Evolutionary conservation across 2,113 vertebrate species (phyloP).

Genomic region (Nothoprocta pentlandii): DNA sequence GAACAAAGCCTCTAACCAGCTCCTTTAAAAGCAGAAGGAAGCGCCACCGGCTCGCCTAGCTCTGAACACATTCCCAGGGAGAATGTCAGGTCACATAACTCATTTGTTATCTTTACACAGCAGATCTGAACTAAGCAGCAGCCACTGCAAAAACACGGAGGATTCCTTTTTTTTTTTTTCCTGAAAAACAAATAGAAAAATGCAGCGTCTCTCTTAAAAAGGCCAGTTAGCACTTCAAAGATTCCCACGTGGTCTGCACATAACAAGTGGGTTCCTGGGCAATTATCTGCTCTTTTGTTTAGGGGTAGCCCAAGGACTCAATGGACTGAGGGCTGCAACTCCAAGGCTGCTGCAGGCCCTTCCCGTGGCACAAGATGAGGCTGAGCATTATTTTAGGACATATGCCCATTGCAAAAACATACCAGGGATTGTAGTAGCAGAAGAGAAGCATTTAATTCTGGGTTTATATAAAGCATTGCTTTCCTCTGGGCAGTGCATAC

Average conservation of each 20-base stretch:
- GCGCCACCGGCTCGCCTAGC: slow-evolving; percentile 36
- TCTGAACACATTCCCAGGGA: slow-evolving; percentile 38
- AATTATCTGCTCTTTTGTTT: background rate
- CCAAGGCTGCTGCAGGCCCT: background rate
- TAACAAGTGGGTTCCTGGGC: background rate
- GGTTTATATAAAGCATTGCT: background rate
- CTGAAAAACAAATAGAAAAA: slow-evolving; percentile 38
- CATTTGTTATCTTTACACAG: slow-evolving; percentile 47
- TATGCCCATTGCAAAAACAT: background rate
- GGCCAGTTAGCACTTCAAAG: slow-evolving; percentile 49
- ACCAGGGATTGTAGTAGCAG: background rate
- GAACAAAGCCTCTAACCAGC: slow-evolving; percentile 1
- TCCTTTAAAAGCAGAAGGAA: slow-evolving; percentile 38
- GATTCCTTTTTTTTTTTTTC: background rate
- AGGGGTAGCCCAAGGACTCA: background rate
- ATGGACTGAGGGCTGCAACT: background rate
- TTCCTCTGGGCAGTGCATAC: background rate
- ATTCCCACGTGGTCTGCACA: slow-evolving; percentile 15
- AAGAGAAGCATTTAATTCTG: background rate
- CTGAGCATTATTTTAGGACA: background rate
- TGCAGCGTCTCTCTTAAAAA: background rate
- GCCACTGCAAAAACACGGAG: slow-evolving; percentile 31
- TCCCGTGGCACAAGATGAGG: background rate
- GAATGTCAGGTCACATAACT: slow-evolving; percentile 49
- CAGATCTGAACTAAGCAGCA: slow-evolving; percentile 19